phyloP scores from a whole-genome alignment of 2,113 vertebrate species.

The Callocephalon fimbriatum region DNA sequence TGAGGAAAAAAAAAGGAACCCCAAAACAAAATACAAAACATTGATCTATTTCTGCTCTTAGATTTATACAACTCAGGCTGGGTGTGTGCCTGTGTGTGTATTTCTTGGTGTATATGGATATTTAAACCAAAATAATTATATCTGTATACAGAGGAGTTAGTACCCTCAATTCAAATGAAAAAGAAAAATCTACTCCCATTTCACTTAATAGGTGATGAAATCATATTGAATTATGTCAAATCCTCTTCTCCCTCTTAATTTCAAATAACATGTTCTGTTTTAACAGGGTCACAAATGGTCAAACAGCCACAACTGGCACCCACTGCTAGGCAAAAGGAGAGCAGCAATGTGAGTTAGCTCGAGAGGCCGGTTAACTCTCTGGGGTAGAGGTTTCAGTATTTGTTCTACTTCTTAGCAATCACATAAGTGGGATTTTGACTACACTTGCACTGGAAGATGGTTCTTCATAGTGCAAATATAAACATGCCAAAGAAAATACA shows the following conservation, averaged over 20 bases:
- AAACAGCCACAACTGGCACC: neutral
- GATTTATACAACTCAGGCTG: neutral
- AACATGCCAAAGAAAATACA: neutral
- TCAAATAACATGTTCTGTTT: neutral
- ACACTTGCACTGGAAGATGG: neutral
- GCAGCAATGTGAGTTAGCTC: neutral
- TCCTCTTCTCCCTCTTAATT: neutral
- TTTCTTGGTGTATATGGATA: neutral
- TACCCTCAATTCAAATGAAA: neutral
- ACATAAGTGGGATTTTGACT: neutral
- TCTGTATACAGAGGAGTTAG: neutral
- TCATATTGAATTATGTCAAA: neutral
- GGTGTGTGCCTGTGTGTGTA: no score
- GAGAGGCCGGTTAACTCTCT: neutral
- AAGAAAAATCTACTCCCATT: neutral
- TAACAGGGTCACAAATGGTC: neutral
- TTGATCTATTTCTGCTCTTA: neutral
- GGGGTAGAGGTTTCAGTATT: neutral
- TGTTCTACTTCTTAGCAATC: neutral
- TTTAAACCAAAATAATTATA: neutral
- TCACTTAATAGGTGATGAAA: neutral
- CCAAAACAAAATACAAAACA: neutral
- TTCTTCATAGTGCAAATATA: neutral
- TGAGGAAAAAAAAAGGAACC: neutral
- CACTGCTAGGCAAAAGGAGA: neutral